Conservation (phyloP, 1,140 invertebrate species). For the Portunus trituberculatus region DNA sequence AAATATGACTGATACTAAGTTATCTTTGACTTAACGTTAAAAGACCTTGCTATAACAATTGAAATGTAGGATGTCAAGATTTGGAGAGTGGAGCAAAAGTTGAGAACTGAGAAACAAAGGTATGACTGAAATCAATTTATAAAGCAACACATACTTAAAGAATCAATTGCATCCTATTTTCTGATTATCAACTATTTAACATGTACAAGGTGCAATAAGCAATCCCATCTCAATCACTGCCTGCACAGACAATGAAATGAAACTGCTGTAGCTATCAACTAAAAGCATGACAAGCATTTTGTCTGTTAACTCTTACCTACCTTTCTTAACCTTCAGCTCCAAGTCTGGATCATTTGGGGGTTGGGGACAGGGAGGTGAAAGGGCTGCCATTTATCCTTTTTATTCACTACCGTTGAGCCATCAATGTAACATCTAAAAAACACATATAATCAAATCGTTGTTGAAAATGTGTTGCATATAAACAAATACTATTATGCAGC, state of each 20-base stretch:
- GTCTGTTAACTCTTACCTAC: conserved; percentile 73
- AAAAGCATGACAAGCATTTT: background rate
- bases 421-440: too few species aligned
- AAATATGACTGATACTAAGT: too few species aligned
- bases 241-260: background rate
- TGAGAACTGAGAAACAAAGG: too few species aligned
- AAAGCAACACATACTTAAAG: background rate
- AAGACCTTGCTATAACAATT: too few species aligned
- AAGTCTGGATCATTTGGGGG: conserved; percentile 85
- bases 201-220: background rate
- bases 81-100: too few species aligned
- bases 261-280: background rate
- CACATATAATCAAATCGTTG: too few species aligned
- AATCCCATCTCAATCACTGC: background rate
- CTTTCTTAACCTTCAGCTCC: conserved; percentile 87
- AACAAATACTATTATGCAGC: too few species aligned
- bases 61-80: too few species aligned
- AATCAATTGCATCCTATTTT: background rate
- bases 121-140: background rate
- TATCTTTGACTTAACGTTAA: too few species aligned
- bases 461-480: too few species aligned
- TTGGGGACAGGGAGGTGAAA: conserved; percentile 78
- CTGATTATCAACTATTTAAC: background rate
- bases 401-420: background rate
- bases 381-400: conserved; percentile 54